A percentile compares a stretch with the other conserved stretches of the same genome.
These are phyloP conservation scores for Hippasteria phrygiana DNA, from an alignment of 53 echinoderm and acorn worm genomes.

Conservation along the genomic window DNA sequence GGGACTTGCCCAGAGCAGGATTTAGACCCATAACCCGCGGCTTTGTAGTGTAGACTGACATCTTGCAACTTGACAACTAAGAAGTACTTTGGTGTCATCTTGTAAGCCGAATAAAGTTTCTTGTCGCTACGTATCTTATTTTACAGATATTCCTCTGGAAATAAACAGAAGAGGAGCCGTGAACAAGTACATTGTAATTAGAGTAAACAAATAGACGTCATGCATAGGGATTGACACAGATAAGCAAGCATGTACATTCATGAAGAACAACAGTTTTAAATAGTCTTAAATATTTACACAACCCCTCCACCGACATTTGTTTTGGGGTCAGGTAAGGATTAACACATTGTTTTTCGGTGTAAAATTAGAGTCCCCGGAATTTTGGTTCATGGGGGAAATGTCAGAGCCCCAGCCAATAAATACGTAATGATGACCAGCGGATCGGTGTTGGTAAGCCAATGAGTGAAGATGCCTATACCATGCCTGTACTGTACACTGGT, in stretches of 20 bases:
- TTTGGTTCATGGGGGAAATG: background rate
- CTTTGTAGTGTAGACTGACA: too few relatives aligned
- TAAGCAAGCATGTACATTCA: background rate
- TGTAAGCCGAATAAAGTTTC: background rate
- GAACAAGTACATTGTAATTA: background rate
- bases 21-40: too few relatives aligned
- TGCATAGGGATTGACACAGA: background rate
- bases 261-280: background rate
- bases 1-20: too few relatives aligned
- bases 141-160: background rate
- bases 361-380: background rate
- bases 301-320: background rate
- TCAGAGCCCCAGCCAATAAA: constrained; percentile 20
- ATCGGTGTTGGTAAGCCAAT: background rate
- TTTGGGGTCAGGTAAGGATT: background rate
- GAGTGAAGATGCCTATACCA: background rate
- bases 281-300: background rate
- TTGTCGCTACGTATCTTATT: background rate
- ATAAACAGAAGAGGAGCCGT: background rate
- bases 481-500: too few relatives aligned
- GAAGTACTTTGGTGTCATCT: too few relatives aligned
- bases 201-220: background rate
- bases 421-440: constrained; percentile 40
- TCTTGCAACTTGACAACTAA: too few relatives aligned
- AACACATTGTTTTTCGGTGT: background rate